phyloP scores from a whole-genome alignment of 2,113 vertebrate species.

The Penelope pileata region DNA sequence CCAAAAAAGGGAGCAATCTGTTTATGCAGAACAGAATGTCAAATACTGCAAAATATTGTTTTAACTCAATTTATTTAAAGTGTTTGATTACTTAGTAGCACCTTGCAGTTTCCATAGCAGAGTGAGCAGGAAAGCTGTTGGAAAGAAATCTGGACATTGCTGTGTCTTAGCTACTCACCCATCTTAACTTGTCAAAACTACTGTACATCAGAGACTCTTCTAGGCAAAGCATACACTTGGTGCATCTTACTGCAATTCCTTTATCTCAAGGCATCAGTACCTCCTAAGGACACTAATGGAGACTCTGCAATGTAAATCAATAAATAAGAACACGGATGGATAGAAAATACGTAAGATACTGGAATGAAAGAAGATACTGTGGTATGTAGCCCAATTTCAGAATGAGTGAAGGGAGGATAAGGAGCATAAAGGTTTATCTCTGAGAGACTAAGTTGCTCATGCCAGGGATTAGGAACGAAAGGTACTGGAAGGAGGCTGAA shows the following conservation, averaged over 20 bases:
- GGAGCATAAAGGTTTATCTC: background rate
- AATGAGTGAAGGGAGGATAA: background rate
- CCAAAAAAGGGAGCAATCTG: background rate
- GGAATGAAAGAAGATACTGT: background rate
- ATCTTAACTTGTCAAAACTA: background rate
- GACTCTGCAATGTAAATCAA: background rate
- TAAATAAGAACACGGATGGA: background rate
- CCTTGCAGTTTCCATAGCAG: background rate
- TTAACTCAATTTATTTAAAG: background rate
- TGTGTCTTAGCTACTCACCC: background rate
- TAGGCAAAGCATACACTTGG: background rate
- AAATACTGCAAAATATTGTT: background rate
- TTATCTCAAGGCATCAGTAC: background rate
- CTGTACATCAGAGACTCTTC: background rate
- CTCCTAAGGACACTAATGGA: background rate
- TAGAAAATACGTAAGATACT: background rate
- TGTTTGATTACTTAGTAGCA: background rate
- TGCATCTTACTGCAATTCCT: background rate
- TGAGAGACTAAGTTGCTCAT: background rate
- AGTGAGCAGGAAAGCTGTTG: background rate
- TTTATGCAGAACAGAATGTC: background rate
- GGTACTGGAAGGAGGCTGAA: background rate
- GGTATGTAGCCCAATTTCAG: background rate
- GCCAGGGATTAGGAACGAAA: background rate
- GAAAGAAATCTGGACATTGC: background rate